A percentile compares a stretch with the other conserved stretches of the same genome.
Conservation (phyloP, 1,140 invertebrate genomes). For the Zophobas morio region DNA sequence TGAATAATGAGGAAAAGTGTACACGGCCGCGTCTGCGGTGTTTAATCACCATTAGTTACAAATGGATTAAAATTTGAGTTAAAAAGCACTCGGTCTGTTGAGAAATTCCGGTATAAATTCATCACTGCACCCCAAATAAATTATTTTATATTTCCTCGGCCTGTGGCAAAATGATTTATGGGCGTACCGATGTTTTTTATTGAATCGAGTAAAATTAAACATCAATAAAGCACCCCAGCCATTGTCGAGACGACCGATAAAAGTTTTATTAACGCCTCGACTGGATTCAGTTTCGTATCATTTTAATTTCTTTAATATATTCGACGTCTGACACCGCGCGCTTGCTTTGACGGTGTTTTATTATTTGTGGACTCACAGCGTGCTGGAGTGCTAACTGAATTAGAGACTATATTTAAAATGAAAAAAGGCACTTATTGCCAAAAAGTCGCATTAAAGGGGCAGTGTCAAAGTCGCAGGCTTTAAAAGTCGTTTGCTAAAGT, state of each 20-base stretch:
- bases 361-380: no score
- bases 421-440: no score
- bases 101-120: neutral
- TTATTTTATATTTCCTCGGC: neutral
- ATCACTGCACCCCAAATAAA: neutral
- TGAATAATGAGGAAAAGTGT: neutral
- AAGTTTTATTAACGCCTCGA: neutral
- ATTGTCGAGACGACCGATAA: neutral
- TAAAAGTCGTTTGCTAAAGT: no score
- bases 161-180: neutral
- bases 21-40: neutral
- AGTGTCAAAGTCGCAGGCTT: no score
- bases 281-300: neutral
- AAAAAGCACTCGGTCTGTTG: neutral
- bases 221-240: neutral
- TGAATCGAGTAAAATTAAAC: neutral
- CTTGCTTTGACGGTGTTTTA: no score
- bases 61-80: slow-evolving; percentile 1
- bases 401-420: no score
- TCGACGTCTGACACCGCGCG: neutral
- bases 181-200: neutral
- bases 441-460: no score
- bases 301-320: slow-evolving; percentile 16
- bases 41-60: slow-evolving; percentile 1
- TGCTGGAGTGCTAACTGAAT: no score